Conservation (phyloP, 2,113 vertebrate genomes). For the Oncorhynchus keta region DNA sequence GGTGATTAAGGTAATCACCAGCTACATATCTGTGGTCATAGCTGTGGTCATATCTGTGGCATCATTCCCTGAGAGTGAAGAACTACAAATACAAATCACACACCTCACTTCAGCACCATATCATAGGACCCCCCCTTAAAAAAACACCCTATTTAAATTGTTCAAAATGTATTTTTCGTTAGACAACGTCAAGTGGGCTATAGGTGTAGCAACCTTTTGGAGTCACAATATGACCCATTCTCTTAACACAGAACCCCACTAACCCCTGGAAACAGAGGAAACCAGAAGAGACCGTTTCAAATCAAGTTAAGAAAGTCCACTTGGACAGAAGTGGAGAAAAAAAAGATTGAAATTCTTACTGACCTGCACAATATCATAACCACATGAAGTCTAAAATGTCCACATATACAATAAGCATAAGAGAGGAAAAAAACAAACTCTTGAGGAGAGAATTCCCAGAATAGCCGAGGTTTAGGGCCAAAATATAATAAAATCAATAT, state of each 20-base stretch:
- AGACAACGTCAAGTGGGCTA: too few species aligned
- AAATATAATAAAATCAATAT: constrained; percentile 71
- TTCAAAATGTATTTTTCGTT: constrained; percentile 30
- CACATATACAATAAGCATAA: constrained; percentile 62
- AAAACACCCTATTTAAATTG: constrained; percentile 32
- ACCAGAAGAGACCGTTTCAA: not conserved
- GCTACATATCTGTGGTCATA: too few species aligned
- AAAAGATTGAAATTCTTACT: constrained; percentile 22
- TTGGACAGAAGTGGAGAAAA: constrained; percentile 26
- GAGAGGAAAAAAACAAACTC: constrained; percentile 27
- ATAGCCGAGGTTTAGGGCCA: constrained; percentile 41
- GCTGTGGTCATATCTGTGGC: constrained; percentile 63
- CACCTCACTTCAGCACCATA: constrained; percentile 41
- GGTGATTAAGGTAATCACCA: constrained; percentile 45
- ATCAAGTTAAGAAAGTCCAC: constrained; percentile 3
- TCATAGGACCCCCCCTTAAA: not conserved
- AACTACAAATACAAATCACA: constrained; percentile 56
- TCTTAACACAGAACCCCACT: not conserved
- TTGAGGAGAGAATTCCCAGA: constrained; percentile 26
- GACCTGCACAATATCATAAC: constrained; percentile 53
- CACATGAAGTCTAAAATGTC: constrained; percentile 57
- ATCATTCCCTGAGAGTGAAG: constrained; percentile 76
- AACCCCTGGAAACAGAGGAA: not conserved
- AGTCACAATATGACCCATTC: not conserved
- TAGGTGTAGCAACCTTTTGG: not conserved